phyloP scores from a whole-genome alignment of 2,888 invertebrate genomes.

The Polydrusus tereticollis region DNA sequence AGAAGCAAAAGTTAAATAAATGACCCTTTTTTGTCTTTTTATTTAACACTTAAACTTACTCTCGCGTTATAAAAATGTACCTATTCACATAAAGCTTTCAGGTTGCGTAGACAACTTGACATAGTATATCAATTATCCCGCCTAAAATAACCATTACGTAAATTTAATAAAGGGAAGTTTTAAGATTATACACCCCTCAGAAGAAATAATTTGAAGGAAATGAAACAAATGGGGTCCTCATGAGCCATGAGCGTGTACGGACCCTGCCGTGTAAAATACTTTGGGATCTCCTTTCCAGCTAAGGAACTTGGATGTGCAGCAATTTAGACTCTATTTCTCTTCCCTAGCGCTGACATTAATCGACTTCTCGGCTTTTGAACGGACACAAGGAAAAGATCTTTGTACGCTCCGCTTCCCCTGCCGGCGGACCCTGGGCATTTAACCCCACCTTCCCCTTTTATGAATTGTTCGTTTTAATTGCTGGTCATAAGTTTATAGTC shows the following conservation, averaged over 20 bases:
- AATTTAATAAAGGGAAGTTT: conserved; percentile 52
- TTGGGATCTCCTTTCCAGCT: conserved; percentile 47
- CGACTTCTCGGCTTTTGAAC: conserved; percentile 63
- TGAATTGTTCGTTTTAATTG: conserved; percentile 37
- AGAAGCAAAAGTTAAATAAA: not conserved
- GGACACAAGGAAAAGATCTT: conserved; percentile 46
- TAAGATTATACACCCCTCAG: conserved; percentile 52
- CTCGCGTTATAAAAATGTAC: conserved; percentile 2
- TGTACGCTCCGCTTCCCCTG: conserved; percentile 23
- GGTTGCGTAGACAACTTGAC: conserved; percentile 30
- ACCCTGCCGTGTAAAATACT: conserved; percentile 62
- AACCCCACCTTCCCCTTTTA: conserved; percentile 23
- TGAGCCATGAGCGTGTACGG: conserved; percentile 46
- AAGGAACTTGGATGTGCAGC: conserved; percentile 63
- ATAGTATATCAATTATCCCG: conserved; percentile 40
- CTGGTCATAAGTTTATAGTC: too few relatives aligned
- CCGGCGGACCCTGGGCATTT: conserved; percentile 12
- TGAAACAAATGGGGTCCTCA: conserved; percentile 61
- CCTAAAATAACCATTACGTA: conserved; percentile 49
- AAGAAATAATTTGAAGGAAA: conserved; percentile 61
- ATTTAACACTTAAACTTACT: not conserved
- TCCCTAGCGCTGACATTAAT: conserved; percentile 67
- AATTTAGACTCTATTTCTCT: conserved; percentile 68
- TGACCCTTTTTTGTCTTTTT: not conserved
- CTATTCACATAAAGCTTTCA: conserved; percentile 31